Conservation (phyloP, 1,140 invertebrate genomes). For the Bombus superbus region DNA sequence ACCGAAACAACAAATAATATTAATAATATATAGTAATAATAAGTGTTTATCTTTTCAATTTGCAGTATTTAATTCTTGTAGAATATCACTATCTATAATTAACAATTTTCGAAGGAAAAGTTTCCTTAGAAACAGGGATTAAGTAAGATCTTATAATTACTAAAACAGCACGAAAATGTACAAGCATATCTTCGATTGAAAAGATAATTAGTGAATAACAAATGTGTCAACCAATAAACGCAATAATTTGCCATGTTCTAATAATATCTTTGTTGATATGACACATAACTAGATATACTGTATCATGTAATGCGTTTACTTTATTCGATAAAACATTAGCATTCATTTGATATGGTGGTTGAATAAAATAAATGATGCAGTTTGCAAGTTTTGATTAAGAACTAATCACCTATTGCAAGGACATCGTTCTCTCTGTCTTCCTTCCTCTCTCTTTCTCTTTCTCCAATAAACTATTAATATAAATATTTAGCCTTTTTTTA, state of each 20-base stretch:
- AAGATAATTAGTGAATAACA: constrained; percentile 36
- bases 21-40: too few species aligned
- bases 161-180: background rate
- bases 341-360: background rate
- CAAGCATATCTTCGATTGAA: background rate
- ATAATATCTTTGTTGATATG: background rate
- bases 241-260: constrained; percentile 19
- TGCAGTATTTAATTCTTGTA: background rate
- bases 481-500: background rate
- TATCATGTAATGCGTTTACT: background rate
- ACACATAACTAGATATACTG: constrained; percentile 36
- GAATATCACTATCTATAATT: background rate
- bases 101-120: background rate
- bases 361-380: background rate
- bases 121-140: background rate
- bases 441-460: too few species aligned
- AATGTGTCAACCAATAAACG: background rate
- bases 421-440: too few species aligned
- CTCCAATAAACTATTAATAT: background rate
- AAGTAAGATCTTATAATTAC: background rate
- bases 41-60: background rate
- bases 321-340: background rate
- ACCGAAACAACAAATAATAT: background rate
- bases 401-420: background rate
- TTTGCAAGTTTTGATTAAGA: background rate